Evolutionary conservation across 2,888 invertebrate species (phyloP).

Genomic region (Operophtera brumata): DNA sequence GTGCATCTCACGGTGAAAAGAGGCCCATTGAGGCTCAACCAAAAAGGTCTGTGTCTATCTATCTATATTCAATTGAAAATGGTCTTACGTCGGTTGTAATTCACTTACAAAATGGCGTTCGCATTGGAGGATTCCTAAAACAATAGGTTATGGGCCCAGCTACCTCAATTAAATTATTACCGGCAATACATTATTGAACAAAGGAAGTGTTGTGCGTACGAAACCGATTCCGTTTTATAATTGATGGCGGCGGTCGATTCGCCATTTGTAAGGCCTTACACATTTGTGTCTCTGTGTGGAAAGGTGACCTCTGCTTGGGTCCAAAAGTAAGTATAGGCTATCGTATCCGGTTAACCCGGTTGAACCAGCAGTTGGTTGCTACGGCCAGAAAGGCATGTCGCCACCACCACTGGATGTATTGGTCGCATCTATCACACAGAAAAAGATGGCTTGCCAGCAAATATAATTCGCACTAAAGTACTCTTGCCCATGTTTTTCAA

Average conservation of each 20-base stretch:
- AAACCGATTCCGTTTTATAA: constrained; percentile 72
- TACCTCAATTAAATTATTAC: constrained; percentile 53
- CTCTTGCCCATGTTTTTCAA: no score
- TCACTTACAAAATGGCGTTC: not conserved
- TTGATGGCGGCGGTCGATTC: constrained; percentile 72
- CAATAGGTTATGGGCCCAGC: constrained; percentile 24
- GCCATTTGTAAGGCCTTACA: constrained; percentile 75
- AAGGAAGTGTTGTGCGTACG: constrained; percentile 46
- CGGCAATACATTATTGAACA: constrained; percentile 53
- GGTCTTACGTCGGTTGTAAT: not conserved
- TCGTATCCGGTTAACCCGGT: no score
- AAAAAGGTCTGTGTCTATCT: no score
- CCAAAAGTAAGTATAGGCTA: not conserved
- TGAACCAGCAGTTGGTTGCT: no score
- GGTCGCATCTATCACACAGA: no score
- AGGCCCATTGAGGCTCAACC: no score
- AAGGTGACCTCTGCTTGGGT: constrained; percentile 10
- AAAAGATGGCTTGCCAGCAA: no score
- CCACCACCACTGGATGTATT: no score
- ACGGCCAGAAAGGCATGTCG: no score
- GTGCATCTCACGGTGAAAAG: no score
- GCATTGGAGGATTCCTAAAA: constrained; percentile 13
- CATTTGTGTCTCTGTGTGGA: constrained; percentile 63
- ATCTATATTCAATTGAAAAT: not conserved
- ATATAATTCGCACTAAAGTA: no score